These are phyloP conservation scores for Aelia acuminata DNA, from an alignment of 2,888 invertebrate species.

Conservation along the genomic window DNA sequence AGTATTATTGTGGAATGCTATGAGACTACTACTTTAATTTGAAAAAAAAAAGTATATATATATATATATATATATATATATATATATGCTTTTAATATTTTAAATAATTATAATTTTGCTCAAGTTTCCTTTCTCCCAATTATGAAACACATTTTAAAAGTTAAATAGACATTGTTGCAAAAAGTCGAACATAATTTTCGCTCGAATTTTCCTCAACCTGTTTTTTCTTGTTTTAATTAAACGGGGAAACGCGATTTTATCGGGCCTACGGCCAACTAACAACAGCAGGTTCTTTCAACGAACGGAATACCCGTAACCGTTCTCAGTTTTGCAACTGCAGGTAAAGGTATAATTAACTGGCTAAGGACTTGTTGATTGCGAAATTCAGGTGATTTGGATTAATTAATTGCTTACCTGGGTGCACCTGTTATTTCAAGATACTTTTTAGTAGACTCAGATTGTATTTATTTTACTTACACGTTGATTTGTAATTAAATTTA, in stretches of 20 bases:
- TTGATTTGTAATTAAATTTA: background rate
- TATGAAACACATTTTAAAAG: background rate
- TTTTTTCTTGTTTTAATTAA: background rate
- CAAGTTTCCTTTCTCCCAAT: background rate
- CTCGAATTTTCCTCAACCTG: background rate
- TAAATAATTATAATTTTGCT: background rate
- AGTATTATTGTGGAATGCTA: too few relatives aligned
- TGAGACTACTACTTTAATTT: too few relatives aligned
- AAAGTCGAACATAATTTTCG: background rate
- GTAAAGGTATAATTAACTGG: background rate
- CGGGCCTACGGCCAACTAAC: background rate
- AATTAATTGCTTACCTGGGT: background rate
- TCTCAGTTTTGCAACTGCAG: background rate
- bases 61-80: too few relatives aligned
- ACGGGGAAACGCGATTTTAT: background rate
- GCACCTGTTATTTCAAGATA: conserved; percentile 1
- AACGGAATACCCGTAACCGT: background rate
- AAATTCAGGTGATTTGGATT: background rate
- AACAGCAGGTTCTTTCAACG: background rate
- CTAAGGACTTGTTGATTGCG: background rate
- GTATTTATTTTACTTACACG: background rate
- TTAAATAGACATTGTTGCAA: background rate
- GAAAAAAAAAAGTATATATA: too few relatives aligned
- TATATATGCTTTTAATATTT: too few relatives aligned
- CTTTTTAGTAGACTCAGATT: background rate